Evolutionary conservation across 2,888 invertebrate species (phyloP), one percentile per base, ranked within the genome.

Genomic region (Teinopalpus imperialis): DNA sequence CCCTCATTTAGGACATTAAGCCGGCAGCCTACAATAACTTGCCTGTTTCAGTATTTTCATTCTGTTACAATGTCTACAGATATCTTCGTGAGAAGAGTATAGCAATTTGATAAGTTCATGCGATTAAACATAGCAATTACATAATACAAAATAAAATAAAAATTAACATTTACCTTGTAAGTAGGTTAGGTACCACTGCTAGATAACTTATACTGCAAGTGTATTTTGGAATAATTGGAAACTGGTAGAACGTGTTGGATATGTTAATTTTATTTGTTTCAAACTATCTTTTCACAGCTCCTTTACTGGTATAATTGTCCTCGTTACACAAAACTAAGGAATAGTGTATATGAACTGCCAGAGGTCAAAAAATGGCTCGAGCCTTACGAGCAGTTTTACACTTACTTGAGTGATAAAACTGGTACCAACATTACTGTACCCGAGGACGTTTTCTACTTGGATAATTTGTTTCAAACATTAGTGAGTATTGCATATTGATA

Each of bases 221-320:
- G 29, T 10, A 36, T 12, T n/a, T n/a, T n/a, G n/a, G n/a, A n/a
- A 3, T 31, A 41, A 21, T 26, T 12, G 24, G 6, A 18, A 39
- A 40, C 21, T 13, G 9, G 9, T 16, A 12, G n/a, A n/a, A 30
- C 7, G 4, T 16, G 29, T 29, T 12, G 9, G 21, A 2, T 29
- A 41, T 43, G 27, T 7, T 29, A 44, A 30, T 24, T 37, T 13
- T 24, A 16, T 32, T 16, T 18, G 2, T 7, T 8, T 13, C 9
- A 8, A 32, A 2, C 42, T 5, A 31, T 32, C 9, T 23, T 31
- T 49, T 76, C 74, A 32, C 70, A 89, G 89, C 61, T 89, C n/a
- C 61, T 87, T 20, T 89, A 87, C 56, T 87, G 81, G 71, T 86
- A 83, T 56, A 85, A 83, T 53, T 89, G 89, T 47, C 82, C 81